Conservation (phyloP, 2,888 invertebrate species). For the Bellardia bayeri region DNA sequence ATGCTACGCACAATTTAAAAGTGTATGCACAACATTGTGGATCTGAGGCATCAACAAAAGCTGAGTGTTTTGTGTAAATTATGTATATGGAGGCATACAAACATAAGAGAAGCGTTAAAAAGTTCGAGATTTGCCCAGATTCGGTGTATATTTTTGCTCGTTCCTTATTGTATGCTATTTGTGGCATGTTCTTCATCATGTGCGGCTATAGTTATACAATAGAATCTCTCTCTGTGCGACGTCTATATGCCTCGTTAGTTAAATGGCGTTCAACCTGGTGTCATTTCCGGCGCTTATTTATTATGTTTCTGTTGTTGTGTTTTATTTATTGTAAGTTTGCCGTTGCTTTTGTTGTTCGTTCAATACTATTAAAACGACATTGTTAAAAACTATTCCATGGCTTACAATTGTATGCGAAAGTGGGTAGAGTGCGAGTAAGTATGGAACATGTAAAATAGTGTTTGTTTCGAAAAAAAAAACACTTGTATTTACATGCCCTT, state of each 20-base stretch:
- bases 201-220: not conserved
- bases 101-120: not conserved
- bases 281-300: slow-evolving; percentile 65
- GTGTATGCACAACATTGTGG: slow-evolving; percentile 28
- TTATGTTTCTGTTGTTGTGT: slow-evolving; percentile 42
- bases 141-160: slow-evolving; percentile 1
- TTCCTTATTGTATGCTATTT: slow-evolving; percentile 15
- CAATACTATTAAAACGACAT: slow-evolving; percentile 33
- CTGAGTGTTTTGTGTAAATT: not conserved
- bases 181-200: not conserved
- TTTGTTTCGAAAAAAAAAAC: not conserved
- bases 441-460: not conserved
- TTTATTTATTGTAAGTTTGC: slow-evolving; percentile 50
- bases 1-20: slow-evolving; percentile 41
- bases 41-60: not conserved
- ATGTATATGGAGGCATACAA: not conserved
- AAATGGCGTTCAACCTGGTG: slow-evolving; percentile 66
- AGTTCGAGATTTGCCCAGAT: slow-evolving; percentile 47
- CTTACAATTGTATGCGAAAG: slow-evolving; percentile 2
- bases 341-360: slow-evolving; percentile 29
- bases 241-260: slow-evolving; percentile 53
- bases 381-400: slow-evolving; percentile 19
- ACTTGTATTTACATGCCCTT: slow-evolving; percentile 4
- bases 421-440: not conserved
- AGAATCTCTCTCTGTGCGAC: not conserved